phyloP scores from a whole-genome alignment of 2,113 vertebrate genomes.

The Cryptoleucopteryx plumbea region DNA sequence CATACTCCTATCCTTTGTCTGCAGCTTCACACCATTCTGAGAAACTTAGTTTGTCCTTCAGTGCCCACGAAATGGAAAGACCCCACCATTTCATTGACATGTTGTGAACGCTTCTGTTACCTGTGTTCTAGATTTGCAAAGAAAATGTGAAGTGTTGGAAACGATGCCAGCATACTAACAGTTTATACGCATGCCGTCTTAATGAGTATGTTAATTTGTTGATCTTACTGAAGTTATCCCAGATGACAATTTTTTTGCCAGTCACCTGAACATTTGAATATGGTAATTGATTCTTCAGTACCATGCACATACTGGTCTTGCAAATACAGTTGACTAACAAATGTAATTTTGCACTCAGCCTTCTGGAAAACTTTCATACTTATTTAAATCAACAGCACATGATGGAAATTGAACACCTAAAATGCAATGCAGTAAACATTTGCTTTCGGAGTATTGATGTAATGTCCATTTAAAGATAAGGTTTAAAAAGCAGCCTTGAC shows the following conservation, averaged over 20 bases:
- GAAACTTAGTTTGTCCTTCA: neutral
- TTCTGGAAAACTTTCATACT: neutral
- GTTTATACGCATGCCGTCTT: neutral
- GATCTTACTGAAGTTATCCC: neutral
- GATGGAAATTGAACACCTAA: neutral
- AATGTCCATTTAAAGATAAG: neutral
- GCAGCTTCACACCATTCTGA: neutral
- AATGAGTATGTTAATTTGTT: neutral
- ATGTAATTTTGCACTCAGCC: neutral
- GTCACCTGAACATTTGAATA: neutral
- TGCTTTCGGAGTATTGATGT: neutral
- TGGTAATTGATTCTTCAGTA: neutral
- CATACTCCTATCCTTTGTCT: neutral
- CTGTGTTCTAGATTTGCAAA: neutral
- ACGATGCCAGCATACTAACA: neutral
- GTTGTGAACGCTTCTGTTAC: neutral
- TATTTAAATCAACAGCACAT: neutral
- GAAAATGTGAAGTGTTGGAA: neutral
- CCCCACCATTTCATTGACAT: neutral
- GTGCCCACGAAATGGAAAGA: neutral
- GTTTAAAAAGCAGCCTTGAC: neutral
- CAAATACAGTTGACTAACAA: neutral
- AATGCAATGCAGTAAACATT: neutral
- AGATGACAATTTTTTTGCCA: neutral
- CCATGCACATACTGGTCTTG: neutral